Conservation (phyloP, 2,797 vertebrate genomes). For the Xerus rutilus region DNA sequence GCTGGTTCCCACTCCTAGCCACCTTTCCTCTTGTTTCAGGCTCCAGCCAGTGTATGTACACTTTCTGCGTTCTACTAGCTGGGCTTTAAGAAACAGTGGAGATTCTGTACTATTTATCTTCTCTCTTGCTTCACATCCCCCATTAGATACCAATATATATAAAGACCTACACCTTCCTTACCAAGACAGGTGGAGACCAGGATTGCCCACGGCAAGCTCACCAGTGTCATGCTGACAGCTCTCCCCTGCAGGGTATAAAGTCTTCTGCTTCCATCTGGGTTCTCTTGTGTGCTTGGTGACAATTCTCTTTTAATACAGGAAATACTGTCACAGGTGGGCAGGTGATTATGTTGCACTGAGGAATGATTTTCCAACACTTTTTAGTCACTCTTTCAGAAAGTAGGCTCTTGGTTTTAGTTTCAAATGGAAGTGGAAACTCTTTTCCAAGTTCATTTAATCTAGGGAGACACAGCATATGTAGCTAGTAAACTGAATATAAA, state of each 20-base stretch:
- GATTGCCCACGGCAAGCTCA: not conserved
- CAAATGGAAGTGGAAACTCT: not conserved
- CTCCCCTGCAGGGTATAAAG: not conserved
- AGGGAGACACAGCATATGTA: constrained; percentile 5
- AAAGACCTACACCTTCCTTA: constrained; percentile 31
- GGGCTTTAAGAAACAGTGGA: not conserved
- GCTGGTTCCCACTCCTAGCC: not conserved
- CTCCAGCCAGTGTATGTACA: not conserved
- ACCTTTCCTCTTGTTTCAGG: not conserved
- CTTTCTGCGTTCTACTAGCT: not conserved
- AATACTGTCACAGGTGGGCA: not conserved
- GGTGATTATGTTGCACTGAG: not conserved
- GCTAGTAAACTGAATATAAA: not conserved
- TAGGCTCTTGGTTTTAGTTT: not conserved
- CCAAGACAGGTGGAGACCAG: not conserved
- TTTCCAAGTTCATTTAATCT: constrained; percentile 25
- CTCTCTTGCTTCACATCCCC: not conserved
- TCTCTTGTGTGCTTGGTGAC: not conserved
- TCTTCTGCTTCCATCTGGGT: not conserved
- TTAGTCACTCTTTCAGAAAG: constrained; percentile 45
- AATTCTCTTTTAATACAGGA: constrained; percentile 45
- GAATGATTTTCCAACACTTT: not conserved
- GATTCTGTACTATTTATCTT: not conserved
- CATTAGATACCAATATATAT: not conserved
- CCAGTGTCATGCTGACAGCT: not conserved